A percentile compares a stretch with the other conserved stretches of the same genome.
phyloP scores from a whole-genome alignment of 2,113 vertebrate species.

The Tragelaphus buxtoni region DNA sequence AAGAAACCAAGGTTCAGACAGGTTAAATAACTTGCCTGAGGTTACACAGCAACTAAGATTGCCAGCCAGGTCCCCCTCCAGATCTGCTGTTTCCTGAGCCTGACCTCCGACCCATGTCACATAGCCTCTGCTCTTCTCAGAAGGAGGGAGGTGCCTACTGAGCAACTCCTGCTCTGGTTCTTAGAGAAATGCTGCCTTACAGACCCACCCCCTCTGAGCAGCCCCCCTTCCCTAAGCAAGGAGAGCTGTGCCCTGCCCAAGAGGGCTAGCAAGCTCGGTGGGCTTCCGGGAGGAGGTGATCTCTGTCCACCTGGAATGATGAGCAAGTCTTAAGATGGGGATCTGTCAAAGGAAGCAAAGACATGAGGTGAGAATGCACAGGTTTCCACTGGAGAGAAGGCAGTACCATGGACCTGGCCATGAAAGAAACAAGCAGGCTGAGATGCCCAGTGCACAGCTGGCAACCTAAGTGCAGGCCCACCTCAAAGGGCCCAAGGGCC shows the following conservation, averaged over 20 bases:
- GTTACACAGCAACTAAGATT: neutral
- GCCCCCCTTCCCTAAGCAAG: neutral
- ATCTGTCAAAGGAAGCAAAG: neutral
- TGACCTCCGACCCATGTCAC: fast-evolving
- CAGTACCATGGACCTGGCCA: fast-evolving
- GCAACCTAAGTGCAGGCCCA: neutral
- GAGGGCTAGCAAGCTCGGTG: neutral
- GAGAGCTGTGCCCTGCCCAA: neutral
- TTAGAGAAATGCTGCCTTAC: neutral
- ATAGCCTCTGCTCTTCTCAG: fast-evolving
- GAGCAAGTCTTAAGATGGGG: neutral
- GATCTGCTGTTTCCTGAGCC: neutral
- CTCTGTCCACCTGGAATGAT: neutral
- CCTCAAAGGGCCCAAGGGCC: neutral
- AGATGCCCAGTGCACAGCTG: fast-evolving
- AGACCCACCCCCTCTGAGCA: neutral
- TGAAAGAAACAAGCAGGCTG: neutral
- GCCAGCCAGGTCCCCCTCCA: neutral
- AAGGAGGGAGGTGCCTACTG: fast-evolving
- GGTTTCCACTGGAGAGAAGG: neutral
- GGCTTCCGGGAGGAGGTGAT: neutral
- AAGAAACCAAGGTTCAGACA: neutral
- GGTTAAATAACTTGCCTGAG: neutral
- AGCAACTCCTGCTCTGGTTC: neutral
- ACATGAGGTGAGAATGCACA: neutral